Evolutionary conservation across 2,888 invertebrate genomes (phyloP), one percentile per base, ranked within the genome.

Genomic region (Fragum fragum): DNA sequence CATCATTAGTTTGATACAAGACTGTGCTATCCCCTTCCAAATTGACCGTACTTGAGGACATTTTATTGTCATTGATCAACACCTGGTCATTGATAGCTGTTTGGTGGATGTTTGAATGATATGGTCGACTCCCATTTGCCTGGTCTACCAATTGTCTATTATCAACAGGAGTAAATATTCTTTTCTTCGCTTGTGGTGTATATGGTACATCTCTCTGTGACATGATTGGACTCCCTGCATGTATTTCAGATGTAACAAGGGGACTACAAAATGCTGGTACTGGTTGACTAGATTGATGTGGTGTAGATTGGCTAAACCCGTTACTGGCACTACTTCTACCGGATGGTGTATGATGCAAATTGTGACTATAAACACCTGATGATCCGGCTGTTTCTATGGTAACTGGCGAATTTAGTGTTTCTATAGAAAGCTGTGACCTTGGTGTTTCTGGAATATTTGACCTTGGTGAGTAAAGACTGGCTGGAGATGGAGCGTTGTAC

Each of bases 211-310:
- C 73, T 39, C 16, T 83, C 66, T 80, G 83, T 14, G 69, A 42
- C 77, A 78, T 71, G 3, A 70, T 61, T 0, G 84, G 84, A 36
- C 78, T 81, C 0, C 71, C 61, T 29, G 81, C 71, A 26, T 73
- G 66, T 14, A 84, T 23, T 28, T 84, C 84, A 32, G 61, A 63
- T 52, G 76, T 84, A 7, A 81, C 81, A 9, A 81, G 78, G 18
- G 84, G 84, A 55, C 84, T 84, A 42, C 81, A 84, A 23, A 73
- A 72, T 11, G 53, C 14, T 16, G 39, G 42, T 66, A 42, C 3
- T 9, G 6, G 53, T 28, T 55, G 76, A 57, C 18, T 70, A 69
- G 26, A 57, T 42, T n/a, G 81, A 61, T 29, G 76, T 69, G 23
- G 83, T 57, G 32, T 83, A 53, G 26, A 69, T 28, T 7, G 70